These are phyloP conservation scores for Cydia splendana DNA, from an alignment of 1,140 invertebrate genomes.

Conservation along the genomic window DNA sequence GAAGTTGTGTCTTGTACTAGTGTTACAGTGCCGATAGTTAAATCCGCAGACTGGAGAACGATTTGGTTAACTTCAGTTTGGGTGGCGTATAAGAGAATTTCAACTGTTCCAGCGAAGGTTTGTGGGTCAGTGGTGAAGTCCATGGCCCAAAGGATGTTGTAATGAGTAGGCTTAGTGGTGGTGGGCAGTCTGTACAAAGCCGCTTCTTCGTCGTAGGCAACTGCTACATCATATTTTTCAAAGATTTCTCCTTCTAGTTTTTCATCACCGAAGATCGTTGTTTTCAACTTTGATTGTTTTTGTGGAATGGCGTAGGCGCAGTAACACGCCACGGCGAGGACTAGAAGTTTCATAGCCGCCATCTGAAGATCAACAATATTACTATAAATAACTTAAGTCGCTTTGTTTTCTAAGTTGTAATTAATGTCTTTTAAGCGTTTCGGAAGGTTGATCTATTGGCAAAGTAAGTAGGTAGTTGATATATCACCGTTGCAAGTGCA, in stretches of 20 bases:
- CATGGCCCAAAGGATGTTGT: conserved; percentile 68
- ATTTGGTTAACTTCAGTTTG: conserved; percentile 71
- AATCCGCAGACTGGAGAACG: conserved; percentile 82
- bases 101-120: conserved; percentile 81
- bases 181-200: conserved; percentile 80
- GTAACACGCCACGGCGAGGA: conserved; percentile 45
- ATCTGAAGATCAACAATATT: conserved; percentile 51
- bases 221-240: conserved; percentile 47
- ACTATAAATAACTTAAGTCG: too few relatives aligned
- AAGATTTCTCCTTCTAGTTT: conserved; percentile 57
- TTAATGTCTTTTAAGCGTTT: too few relatives aligned
- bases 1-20: conserved; percentile 54
- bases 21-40: conserved; percentile 65
- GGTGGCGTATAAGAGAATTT: conserved; percentile 73
- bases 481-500: too few relatives aligned
- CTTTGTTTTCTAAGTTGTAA: too few relatives aligned
- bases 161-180: conserved; percentile 81
- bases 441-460: too few relatives aligned
- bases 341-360: conserved; percentile 56
- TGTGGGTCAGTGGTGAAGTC: conserved; percentile 48
- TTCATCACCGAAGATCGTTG: conserved; percentile 65
- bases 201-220: neutral
- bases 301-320: conserved; percentile 44
- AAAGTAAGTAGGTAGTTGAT: too few relatives aligned
- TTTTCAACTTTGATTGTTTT: conserved; percentile 42